Evolutionary conservation across 2,113 vertebrate species (phyloP).

Genomic region (Sardina pilchardus): DNA sequence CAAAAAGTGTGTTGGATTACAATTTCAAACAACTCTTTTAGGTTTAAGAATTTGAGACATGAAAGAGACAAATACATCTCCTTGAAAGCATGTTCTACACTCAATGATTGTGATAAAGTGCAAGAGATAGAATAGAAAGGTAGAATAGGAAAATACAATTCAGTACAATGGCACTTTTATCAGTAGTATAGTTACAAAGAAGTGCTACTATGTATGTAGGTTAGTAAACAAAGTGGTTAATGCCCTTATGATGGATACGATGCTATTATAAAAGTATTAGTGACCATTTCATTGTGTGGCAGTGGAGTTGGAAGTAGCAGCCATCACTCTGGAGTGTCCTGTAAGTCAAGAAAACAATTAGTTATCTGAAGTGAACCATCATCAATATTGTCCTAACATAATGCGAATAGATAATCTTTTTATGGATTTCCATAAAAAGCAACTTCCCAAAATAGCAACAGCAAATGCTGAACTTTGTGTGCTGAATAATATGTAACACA

Average conservation of each 20-base stretch:
- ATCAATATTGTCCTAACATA: neutral
- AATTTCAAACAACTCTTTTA: neutral
- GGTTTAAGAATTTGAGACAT: neutral
- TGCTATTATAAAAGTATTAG: neutral
- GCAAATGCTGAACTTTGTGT: neutral
- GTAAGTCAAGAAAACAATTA: neutral
- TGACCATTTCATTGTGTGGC: neutral
- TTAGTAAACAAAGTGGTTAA: neutral
- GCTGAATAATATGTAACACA: neutral
- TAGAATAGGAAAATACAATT: neutral
- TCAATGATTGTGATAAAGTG: neutral
- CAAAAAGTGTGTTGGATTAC: neutral
- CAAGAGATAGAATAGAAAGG: neutral
- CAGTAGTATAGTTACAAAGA: neutral
- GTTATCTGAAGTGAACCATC: neutral
- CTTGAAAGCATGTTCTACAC: neutral
- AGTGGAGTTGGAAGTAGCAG: neutral
- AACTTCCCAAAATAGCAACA: neutral
- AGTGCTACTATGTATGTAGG: neutral
- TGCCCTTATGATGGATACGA: neutral
- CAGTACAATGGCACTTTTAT: neutral
- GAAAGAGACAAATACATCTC: neutral
- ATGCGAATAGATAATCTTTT: neutral
- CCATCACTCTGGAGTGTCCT: neutral
- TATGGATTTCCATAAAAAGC: no score